Base-by-base conservation (phyloP, 1,140 invertebrate genomes). In the Rhyacophila brunnea region DNA sequence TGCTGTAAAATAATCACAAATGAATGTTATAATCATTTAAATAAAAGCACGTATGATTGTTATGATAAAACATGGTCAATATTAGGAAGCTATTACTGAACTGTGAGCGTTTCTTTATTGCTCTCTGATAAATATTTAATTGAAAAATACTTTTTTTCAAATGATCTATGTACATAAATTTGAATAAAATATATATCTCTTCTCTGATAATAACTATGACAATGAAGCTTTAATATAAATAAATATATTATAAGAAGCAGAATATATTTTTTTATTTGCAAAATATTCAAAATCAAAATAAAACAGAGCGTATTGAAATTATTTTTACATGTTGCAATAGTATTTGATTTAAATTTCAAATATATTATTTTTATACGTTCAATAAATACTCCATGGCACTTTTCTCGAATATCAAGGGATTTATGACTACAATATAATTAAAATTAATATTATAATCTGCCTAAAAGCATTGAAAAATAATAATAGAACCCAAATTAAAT, bases 91-190 rank as follows among this genome's bases (percentile, higher is more conserved):
- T 28, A 9, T 28, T 28, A 28, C 23, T 28, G 23, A 44, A 20
- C 57, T 60, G 52, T 60, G 52, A 64, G 58, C 62, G 40, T 59
- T 55, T 55, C 28, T 45, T 61, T 61, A 61, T 64, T 56, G 61
- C 61, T 58, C 42, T 63, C 34, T 55, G 52, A 61, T 61, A 61
- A 43, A 54, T 42, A 48, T 52, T 17, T 54, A 44, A 52, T 52
- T 59, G 57, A 51, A 51, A 49, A 57, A 47, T 17, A n/a, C 0
- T 42, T 15, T 20, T 40, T 44, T 45, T 44, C 19, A 49, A 32
- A 43, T 44, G 36, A 17, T 66, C 40, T 65, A 58, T 60, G 50
- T 66, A 48, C 66, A 58, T 62, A 64, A 51, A 68, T 59, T 55
- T 42, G 40, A 20, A 20, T 13, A 44, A 44, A 44, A 44, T 44